phyloP scores from a whole-genome alignment of 2,113 vertebrate genomes.

The human region DNA sequence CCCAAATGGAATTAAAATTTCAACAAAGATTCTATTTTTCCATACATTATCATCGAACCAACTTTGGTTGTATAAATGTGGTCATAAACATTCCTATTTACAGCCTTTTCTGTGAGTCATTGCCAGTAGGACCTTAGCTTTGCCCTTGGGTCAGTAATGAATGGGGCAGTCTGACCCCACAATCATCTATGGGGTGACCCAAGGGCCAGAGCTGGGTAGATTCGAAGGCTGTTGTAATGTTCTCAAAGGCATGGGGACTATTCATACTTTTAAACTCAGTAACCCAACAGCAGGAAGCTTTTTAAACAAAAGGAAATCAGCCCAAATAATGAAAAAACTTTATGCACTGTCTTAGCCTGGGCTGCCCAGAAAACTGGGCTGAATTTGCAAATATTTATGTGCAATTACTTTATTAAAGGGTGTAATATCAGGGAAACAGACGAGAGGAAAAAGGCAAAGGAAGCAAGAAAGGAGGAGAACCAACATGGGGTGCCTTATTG shows the following conservation, averaged over 20 bases:
- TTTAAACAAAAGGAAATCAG: background rate
- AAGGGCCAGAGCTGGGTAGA: background rate
- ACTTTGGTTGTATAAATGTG: background rate
- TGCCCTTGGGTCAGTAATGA: background rate
- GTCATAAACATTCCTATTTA: background rate
- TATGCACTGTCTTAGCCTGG: background rate
- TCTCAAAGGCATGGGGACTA: background rate
- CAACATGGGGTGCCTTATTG: accelerated
- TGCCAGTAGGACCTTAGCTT: background rate
- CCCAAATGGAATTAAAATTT: background rate
- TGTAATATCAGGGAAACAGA: background rate
- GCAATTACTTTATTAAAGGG: background rate
- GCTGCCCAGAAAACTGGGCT: background rate
- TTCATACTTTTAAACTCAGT: background rate
- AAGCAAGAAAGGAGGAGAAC: background rate
- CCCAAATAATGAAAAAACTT: background rate
- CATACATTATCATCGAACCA: background rate
- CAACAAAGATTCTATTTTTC: background rate
- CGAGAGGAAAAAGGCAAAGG: background rate
- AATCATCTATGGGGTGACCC: too few species aligned
- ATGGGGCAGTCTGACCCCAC: background rate
- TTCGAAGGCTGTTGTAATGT: background rate
- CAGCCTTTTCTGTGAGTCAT: background rate
- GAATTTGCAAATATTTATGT: background rate
- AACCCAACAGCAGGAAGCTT: background rate